Conservation (phyloP, 2,888 invertebrate genomes). For the Hyppa rectilinea region DNA sequence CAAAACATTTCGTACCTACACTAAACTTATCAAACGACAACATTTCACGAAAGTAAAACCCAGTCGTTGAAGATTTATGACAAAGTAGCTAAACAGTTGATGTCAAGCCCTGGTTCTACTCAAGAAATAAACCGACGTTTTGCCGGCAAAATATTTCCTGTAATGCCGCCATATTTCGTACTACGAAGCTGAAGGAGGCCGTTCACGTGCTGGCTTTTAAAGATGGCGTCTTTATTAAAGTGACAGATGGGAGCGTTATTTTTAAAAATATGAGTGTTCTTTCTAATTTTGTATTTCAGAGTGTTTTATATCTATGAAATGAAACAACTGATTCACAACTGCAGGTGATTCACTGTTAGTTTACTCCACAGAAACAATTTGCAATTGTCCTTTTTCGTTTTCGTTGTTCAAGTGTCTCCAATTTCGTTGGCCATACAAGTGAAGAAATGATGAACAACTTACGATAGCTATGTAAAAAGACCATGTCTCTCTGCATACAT, state of each 20-base stretch:
- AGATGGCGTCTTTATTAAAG: conserved; percentile 58
- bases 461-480: neutral
- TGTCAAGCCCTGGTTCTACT: conserved; percentile 45
- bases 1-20: conserved; percentile 29
- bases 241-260: conserved; percentile 42
- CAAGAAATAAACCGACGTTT: conserved; percentile 62
- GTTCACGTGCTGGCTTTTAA: conserved; percentile 60
- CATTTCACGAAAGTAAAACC: conserved; percentile 54
- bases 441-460: neutral
- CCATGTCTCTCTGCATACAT: too few relatives aligned
- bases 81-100: conserved; percentile 53
- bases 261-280: conserved; percentile 36
- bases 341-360: neutral
- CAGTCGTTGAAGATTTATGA: conserved; percentile 57
- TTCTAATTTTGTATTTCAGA: neutral
- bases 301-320: neutral
- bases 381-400: neutral
- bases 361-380: neutral
- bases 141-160: conserved; percentile 63
- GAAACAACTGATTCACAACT: neutral
- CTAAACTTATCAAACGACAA: conserved; percentile 49
- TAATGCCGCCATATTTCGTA: conserved; percentile 52
- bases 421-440: neutral
- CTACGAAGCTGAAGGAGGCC: conserved; percentile 55
- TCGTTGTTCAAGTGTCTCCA: too few relatives aligned